Percentiles rank a stretch among this genome's conserved stretches.
These are phyloP conservation scores for Raja brachyura DNA, from an alignment of 2,113 vertebrate species.

Conservation along the genomic window DNA sequence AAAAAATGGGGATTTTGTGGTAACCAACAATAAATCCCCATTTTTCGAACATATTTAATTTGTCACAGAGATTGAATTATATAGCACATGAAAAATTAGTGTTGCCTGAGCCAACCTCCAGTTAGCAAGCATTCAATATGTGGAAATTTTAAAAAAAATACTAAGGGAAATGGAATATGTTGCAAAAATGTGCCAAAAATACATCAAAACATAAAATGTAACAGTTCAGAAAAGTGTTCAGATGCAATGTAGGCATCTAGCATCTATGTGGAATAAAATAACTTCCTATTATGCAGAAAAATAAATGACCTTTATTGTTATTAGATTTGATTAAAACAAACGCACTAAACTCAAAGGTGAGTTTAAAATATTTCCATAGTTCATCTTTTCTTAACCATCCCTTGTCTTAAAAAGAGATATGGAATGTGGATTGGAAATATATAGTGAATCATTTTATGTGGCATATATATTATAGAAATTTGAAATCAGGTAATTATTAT, in stretches of 20 bases:
- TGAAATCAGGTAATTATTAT: neutral
- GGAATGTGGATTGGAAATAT: neutral
- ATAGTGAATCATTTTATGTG: neutral
- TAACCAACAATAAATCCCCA: too few relatives aligned
- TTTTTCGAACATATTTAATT: too few relatives aligned
- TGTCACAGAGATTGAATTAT: too few relatives aligned
- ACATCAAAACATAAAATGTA: neutral
- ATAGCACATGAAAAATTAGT: too few relatives aligned
- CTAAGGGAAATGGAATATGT: too few relatives aligned
- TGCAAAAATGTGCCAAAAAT: neutral
- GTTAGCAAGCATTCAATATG: too few relatives aligned
- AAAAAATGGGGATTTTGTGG: too few relatives aligned
- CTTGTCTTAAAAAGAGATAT: neutral
- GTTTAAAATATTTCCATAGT: neutral
- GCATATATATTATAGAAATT: neutral
- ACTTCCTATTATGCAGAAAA: neutral
- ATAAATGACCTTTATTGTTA: neutral
- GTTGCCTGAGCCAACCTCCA: too few relatives aligned
- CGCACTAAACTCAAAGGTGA: neutral
- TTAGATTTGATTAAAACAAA: neutral
- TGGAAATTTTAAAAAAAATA: too few relatives aligned
- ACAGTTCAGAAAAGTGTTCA: neutral
- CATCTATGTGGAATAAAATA: neutral
- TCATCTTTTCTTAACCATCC: neutral
- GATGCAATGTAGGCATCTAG: neutral